phyloP scores from a whole-genome alignment of 2,113 vertebrate species.

The Nothocercus nigrocapillus region DNA sequence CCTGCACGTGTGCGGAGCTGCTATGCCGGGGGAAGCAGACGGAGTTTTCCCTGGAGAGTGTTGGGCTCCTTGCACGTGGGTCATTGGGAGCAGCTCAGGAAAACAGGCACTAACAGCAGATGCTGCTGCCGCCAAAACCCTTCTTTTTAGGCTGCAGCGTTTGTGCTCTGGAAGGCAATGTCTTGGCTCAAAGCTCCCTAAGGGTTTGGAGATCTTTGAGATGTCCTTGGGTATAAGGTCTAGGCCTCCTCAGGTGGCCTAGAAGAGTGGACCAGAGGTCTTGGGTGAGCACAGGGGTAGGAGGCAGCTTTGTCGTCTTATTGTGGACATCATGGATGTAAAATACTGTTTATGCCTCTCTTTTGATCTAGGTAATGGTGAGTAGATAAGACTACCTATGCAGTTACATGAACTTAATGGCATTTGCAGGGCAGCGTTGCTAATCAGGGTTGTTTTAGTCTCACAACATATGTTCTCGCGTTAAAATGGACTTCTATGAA shows the following conservation, averaged over 20 bases:
- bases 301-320: neutral
- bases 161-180: neutral
- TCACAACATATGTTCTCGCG: neutral
- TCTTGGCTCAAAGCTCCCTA: neutral
- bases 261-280: neutral
- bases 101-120: neutral
- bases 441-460: neutral
- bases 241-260: neutral
- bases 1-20: neutral
- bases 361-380: neutral
- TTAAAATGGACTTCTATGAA: neutral
- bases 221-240: neutral
- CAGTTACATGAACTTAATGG: neutral
- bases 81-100: neutral
- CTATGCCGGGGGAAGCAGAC: neutral
- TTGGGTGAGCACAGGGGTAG: neutral
- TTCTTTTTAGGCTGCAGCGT: neutral
- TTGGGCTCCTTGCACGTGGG: rapidly evolving
- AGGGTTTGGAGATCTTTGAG: neutral
- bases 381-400: neutral
- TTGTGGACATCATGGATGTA: rapidly evolving
- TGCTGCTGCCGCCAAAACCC: neutral
- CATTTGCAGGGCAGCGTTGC: neutral
- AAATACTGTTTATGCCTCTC: neutral
- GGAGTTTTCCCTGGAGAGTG: neutral